Conservation (phyloP, 2,888 invertebrate genomes). For the Polymixis lichenea region DNA sequence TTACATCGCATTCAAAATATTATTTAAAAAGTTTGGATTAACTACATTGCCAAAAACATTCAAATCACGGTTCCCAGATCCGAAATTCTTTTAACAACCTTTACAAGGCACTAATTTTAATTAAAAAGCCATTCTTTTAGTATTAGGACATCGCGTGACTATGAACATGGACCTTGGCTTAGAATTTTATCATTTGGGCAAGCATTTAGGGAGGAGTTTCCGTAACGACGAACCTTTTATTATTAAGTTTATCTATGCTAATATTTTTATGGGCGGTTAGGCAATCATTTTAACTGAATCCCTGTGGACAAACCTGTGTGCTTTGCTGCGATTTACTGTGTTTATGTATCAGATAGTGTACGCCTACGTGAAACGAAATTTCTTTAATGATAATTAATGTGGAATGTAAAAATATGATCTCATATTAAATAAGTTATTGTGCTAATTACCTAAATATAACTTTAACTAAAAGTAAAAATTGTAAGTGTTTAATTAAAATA, state of each 20-base stretch:
- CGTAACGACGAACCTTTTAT: conserved; percentile 9
- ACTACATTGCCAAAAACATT: too few species aligned
- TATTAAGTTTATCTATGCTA: conserved; percentile 37
- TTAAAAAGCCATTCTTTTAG: conserved; percentile 38
- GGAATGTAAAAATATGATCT: too few species aligned
- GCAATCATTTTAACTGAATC: conserved; percentile 15
- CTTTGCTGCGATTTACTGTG: not conserved
- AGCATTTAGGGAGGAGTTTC: conserved; percentile 45
- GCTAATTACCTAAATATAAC: too few species aligned
- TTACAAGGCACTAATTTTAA: conserved; percentile 42
- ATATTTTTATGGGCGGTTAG: conserved; percentile 31
- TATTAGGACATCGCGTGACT: conserved; percentile 50
- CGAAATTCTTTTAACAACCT: conserved; percentile 6
- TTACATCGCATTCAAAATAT: too few species aligned
- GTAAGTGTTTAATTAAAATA: too few species aligned
- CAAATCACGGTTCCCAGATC: too few species aligned
- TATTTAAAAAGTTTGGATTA: too few species aligned
- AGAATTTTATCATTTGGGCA: conserved; percentile 25
- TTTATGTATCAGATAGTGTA: not conserved
- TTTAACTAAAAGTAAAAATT: too few species aligned
- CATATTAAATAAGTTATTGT: too few species aligned
- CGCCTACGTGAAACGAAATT: too few species aligned
- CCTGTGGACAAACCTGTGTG: not conserved
- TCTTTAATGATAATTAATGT: too few species aligned
- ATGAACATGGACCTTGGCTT: conserved; percentile 26